A percentile compares a stretch with the other conserved stretches of the same genome.
Conservation (phyloP, 2,113 vertebrate species). For the Daphoenositta chrysoptera region DNA sequence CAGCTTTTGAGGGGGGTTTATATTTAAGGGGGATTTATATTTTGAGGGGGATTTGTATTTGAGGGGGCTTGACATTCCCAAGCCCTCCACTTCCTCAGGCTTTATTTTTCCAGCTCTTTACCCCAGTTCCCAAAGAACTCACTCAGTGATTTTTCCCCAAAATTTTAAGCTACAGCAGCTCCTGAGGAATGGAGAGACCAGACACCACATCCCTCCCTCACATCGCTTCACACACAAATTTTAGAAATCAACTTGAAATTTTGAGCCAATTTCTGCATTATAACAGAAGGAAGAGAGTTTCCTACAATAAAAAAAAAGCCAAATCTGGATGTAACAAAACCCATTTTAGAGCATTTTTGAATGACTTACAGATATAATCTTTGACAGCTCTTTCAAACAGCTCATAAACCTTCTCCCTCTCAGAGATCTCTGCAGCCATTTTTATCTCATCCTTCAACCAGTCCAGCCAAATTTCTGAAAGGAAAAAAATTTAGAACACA, state of each 20-base stretch:
- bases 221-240: not conserved
- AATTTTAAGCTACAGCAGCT: not conserved
- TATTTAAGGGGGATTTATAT: not conserved
- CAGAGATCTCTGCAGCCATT: slow-evolving; percentile 79
- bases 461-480: slow-evolving; percentile 93
- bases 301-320: not conserved
- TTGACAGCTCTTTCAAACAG: slow-evolving; percentile 90
- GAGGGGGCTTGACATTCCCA: not conserved
- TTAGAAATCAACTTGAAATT: not conserved
- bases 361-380: slow-evolving; percentile 93
- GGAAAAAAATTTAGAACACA: not conserved
- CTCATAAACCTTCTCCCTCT: slow-evolving; percentile 87
- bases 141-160: not conserved
- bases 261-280: not conserved
- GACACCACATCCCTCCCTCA: not conserved
- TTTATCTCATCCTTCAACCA: slow-evolving; percentile 96
- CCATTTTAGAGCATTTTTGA: accelerated
- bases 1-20: not conserved
- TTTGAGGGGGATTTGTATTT: not conserved
- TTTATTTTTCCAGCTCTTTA: not conserved
- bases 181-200: not conserved
- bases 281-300: not conserved
- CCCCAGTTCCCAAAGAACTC: not conserved
- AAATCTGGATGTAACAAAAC: not conserved
- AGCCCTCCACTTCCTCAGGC: not conserved